Percentiles rank a stretch among this genome's conserved stretches.
These are phyloP conservation scores for Clinocottus analis DNA, from an alignment of 2,113 vertebrate genomes.

Conservation along the genomic window DNA sequence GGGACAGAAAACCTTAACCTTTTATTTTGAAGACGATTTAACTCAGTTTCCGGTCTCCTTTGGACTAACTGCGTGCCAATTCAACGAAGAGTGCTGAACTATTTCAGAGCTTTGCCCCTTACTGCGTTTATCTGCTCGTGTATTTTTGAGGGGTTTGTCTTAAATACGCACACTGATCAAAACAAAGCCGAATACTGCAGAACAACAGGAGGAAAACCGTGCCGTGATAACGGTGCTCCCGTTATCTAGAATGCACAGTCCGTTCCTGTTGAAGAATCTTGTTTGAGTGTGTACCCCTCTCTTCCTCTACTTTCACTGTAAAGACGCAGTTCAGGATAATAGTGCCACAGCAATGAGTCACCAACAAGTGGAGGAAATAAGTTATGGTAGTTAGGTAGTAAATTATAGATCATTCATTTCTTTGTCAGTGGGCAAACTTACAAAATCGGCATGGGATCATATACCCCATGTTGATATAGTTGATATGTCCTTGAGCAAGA, in stretches of 20 bases:
- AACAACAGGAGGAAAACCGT: fast-evolving
- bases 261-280: neutral
- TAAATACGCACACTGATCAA: no score
- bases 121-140: neutral
- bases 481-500: no score
- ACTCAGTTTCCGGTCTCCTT: slow-evolving; percentile 3
- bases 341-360: neutral
- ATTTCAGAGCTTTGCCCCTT: no score
- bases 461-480: no score
- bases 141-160: fast-evolving
- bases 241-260: slow-evolving; percentile 15
- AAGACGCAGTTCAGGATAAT: neutral
- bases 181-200: no score
- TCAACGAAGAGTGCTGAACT: neutral
- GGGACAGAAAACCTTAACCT: neutral
- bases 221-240: neutral
- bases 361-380: no score
- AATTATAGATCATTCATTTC: no score
- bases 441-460: no score
- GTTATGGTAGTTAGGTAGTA: no score
- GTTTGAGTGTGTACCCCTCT: no score
- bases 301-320: neutral
- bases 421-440: no score
- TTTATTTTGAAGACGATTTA: slow-evolving; percentile 4
- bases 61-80: neutral